Evolutionary conservation across 2,888 invertebrate species (phyloP), one percentile per base, ranked within the genome.

Genomic region (Leptogaster cylindrica): DNA sequence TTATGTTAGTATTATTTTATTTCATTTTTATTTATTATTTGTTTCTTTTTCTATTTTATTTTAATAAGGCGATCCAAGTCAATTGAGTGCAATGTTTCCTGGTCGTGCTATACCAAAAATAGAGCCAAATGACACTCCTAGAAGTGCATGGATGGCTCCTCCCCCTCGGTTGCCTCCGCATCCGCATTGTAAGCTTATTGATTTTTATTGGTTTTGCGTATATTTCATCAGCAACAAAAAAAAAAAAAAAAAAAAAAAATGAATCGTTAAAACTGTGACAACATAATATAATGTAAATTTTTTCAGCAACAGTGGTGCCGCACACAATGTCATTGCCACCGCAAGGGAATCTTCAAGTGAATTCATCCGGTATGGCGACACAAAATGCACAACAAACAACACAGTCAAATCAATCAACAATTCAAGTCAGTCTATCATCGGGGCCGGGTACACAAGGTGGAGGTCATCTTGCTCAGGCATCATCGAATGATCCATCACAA

Each of bases 101-200:
- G 79, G 81, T 52, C 79, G 81, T 67, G 75, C 78, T 74, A 79
- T 81, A 78, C 79, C 81, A 78, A 81, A 81, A 80, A 79, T 81
- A 72, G 79, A 80, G 74, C 80, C 80, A 69, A 76, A 77, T 73
- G 81, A 81, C 63, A 77, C 74, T 52, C 75, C 78, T 68, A 77
- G 80, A 66, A 77, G 76, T 72, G 75, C 78, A 55, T 81, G 81
- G 80, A 79, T 80, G 77, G 77, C 78, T 70, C 79, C 79, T 58
- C 78, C 78, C 50, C 78, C 78, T 64, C 80, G 79, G 73, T 75
- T 80, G 69, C 75, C 74, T 71, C 75, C 75, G 71, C 76, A 76
- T 76, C 73, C 77, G 73, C 80, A 80, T 77, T 77, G 81, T 81
- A 81, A 81, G 81, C 73, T 67, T 74, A 73, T 68, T 67, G 65